These are phyloP conservation scores for Uromys caudimaculatus DNA, from an alignment of 2,797 vertebrate genomes.

Conservation along the genomic window DNA sequence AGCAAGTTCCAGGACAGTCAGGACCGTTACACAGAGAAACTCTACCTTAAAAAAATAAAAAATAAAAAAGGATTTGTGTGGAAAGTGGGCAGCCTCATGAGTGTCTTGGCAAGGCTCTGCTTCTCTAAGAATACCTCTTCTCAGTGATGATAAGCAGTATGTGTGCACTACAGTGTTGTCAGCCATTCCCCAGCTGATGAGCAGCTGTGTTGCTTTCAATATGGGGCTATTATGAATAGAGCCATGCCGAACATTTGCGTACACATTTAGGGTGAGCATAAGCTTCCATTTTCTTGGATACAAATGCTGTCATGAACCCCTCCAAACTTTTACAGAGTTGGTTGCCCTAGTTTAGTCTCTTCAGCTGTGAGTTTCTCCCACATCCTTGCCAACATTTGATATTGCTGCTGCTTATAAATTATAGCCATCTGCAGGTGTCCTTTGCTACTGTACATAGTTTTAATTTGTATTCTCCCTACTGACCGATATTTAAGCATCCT, in stretches of 20 bases:
- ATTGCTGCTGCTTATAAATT: neutral
- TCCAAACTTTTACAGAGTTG: slow-evolving; percentile 14
- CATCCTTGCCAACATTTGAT: neutral
- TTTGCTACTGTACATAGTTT: neutral
- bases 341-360: slow-evolving; percentile 5
- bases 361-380: neutral
- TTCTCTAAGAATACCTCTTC: neutral
- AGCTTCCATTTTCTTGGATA: slow-evolving; percentile 40
- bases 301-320: neutral
- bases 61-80: slow-evolving; percentile 1
- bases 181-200: neutral
- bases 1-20: neutral
- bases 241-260: neutral
- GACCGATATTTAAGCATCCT: neutral
- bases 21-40: neutral
- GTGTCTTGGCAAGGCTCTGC: neutral
- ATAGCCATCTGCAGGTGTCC: neutral
- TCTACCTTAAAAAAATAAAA: neutral
- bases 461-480: neutral
- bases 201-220: neutral
- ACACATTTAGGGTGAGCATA: slow-evolving; percentile 16
- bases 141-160: neutral
- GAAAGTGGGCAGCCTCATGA: neutral
- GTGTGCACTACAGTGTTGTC: neutral
- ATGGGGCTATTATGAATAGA: slow-evolving; percentile 15